Evolutionary conservation across 2,888 invertebrate genomes (phyloP), one percentile per base, ranked within the genome.

Genomic region (Lymantria dispar): DNA sequence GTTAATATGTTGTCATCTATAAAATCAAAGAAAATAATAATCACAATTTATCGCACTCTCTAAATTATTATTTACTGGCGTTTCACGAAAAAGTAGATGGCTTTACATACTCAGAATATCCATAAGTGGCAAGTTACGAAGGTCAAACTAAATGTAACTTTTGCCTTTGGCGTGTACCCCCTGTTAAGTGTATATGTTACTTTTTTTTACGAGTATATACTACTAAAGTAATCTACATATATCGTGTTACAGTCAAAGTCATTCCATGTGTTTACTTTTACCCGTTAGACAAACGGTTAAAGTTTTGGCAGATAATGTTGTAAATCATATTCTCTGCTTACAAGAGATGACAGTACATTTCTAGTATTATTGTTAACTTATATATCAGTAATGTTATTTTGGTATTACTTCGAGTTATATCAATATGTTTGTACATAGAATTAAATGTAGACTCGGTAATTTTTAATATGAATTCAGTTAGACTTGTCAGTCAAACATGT

Each of bases 71-170:
- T 22, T 2, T 22, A 22, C 22, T 22, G 5, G 22, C 22, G 22
- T 22, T n/a, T n/a, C 22, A 22, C 22, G 22, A 22, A 22, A 22
- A 22, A 22, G 22, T 22, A 22, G 2, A 22, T 22, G 22, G 22
- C 22, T 2, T 22, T 22, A 22, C 5, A 22, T 5, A 46, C 13
- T n/a, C 43, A 54, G 43, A 41, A 41, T 41, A 41, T 10, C 9
- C 15, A 58, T 58, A 67, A 63, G 50, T 60, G 56, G 52, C 48
- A 66, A 70, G 66, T 68, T 70, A 22, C 42, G 56, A 62, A 70
- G 62, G 66, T 62, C 60, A 55, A 44, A 56, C 51, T 47, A 50
- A 64, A 58, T 61, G 57, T 62, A 56, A 64, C 65, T 67, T 68
- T 67, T 52, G 62, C 46, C 69, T 64, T 70, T 64, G 64, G 62